Evolutionary conservation across 2,797 vertebrate genomes (phyloP), one percentile per base, ranked within the genome.

Genomic region (Sebastes umbrosus): DNA sequence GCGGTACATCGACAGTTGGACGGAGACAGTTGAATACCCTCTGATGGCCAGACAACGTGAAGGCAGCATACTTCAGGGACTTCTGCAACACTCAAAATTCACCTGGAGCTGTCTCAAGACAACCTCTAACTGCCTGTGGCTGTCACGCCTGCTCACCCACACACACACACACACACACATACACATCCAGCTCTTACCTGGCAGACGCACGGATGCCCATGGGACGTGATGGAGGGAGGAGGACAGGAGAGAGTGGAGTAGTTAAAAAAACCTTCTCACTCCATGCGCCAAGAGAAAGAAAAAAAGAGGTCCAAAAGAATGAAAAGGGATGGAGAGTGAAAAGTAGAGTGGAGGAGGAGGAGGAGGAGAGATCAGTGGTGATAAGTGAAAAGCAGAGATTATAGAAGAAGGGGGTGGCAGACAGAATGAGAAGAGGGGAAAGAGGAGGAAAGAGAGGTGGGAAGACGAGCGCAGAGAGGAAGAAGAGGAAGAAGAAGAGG

Each of bases 141-240:
- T 65, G 67, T 72, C 59, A 58, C 7, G 9, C 4, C 27, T 50
- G 9, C 67, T 20, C 29, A 29, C 43, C n/a, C 63, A 18, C 32
- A 75, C 46, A 9, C 46, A 20, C 25, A 29, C 25, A 46, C 57
- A 34, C 29, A 67, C 43, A 63, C 0, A 46, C 57, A 34, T 29
- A 67, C 43, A 63, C 13, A 58, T 22, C 29, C 69, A 55, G 18
- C 32, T 32, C 92, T 92, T 94, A 96, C 95, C 95, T 96, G 92
- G 91, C 95, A 84, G 96, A 96, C 52, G 95, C 95, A 69, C 94
- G 95, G 86, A 96, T 95, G 81, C 96, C 95, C 95, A 96, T 96
- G 89, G 84, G 91, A 90, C 22, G 86, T 64, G 79, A 88, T 43
- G 80, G 57, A 81, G 71, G 71, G 32, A 85, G 70, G 80, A 84